phyloP scores from a whole-genome alignment of 2,113 vertebrate species.

The Tonatia bakeri region DNA sequence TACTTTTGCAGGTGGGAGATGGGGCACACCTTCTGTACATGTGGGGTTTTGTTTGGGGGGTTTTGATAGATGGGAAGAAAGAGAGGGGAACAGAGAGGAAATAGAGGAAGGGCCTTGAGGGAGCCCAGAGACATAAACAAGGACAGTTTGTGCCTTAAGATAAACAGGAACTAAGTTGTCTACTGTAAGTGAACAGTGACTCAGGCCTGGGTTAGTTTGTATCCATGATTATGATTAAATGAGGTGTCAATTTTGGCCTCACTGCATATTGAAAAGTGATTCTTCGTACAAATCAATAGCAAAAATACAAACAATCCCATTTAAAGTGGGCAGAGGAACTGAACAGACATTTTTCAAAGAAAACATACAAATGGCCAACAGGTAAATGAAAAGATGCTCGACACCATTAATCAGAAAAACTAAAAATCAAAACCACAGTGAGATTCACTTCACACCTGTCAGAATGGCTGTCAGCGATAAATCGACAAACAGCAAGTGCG shows the following conservation, averaged over 20 bases:
- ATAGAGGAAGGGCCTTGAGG: conserved; percentile 45
- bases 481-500: not conserved
- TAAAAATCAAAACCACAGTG: not conserved
- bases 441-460: not conserved
- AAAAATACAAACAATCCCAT: not conserved
- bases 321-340: not conserved
- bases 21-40: not conserved
- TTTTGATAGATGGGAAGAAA: not conserved
- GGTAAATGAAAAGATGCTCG: not conserved
- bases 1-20: not conserved
- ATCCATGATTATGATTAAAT: conserved; percentile 16
- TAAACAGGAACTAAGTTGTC: conserved; percentile 68
- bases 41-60: not conserved
- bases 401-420: not conserved
- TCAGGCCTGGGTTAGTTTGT: not conserved
- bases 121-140: conserved; percentile 58
- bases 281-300: not conserved
- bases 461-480: not conserved
- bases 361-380: not conserved
- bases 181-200: conserved; percentile 42
- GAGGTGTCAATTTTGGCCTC: conserved; percentile 63
- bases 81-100: conserved; percentile 10
- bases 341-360: not conserved
- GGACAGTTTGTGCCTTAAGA: conserved; percentile 50
- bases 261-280: not conserved